These are phyloP conservation scores for Hestina assimilis DNA, from an alignment of 1,140 invertebrate species.

Conservation along the genomic window DNA sequence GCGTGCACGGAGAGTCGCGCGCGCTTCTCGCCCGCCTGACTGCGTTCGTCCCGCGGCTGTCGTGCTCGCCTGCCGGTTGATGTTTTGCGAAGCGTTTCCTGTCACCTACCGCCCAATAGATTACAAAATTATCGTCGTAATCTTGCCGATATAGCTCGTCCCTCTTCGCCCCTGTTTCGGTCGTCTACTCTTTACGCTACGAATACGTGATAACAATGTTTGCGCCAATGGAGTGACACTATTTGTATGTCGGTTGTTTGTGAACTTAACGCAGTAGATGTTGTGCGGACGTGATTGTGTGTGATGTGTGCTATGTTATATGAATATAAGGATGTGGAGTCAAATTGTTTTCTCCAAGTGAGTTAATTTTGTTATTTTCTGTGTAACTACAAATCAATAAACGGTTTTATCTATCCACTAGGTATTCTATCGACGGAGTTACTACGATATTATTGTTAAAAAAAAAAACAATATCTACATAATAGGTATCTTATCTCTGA, in stretches of 20 bases:
- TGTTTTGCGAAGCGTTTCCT: conserved; percentile 32
- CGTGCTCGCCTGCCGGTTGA: conserved; percentile 9
- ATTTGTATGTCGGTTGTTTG: conserved; percentile 41
- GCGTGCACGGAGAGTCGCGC: neutral
- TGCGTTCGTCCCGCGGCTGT: conserved; percentile 13
- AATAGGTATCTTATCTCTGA: too few species aligned
- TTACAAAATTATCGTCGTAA: conserved; percentile 46
- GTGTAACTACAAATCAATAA: neutral
- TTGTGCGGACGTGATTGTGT: conserved; percentile 33
- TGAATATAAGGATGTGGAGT: conserved; percentile 55
- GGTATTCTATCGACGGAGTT: too few species aligned
- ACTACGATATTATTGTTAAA: too few species aligned
- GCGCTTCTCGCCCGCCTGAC: conserved; percentile 17
- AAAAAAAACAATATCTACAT: too few species aligned
- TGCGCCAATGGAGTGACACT: conserved; percentile 36
- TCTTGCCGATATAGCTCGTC: conserved; percentile 37
- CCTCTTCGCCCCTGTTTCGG: conserved; percentile 18
- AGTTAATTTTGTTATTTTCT: conserved; percentile 26
- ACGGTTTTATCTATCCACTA: neutral
- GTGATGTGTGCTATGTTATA: conserved; percentile 34
- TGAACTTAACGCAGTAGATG: conserved; percentile 32
- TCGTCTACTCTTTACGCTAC: conserved; percentile 34
- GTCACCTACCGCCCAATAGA: conserved; percentile 29
- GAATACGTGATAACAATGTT: conserved; percentile 50
- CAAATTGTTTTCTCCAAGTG: conserved; percentile 61